Evolutionary conservation across 2,888 invertebrate genomes (phyloP).

Genomic region (Himalopsyche kuldschensis): DNA sequence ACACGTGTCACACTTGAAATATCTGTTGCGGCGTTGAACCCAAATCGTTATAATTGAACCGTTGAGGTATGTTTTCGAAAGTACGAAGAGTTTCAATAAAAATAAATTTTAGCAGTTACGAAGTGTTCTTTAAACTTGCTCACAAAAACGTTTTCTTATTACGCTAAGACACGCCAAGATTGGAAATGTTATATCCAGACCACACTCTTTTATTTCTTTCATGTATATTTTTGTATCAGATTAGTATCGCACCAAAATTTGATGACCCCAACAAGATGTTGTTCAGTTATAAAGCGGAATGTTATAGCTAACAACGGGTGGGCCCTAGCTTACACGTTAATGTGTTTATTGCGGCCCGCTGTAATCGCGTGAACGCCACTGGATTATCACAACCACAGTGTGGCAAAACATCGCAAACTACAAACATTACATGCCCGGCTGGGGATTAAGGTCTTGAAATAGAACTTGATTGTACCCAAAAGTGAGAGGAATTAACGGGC

Average conservation of each 20-base stretch:
- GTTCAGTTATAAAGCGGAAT: neutral
- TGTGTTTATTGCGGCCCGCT: neutral
- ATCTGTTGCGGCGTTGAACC: too few relatives aligned
- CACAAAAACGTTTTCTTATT: too few relatives aligned
- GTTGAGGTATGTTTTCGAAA: too few relatives aligned
- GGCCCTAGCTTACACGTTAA: neutral
- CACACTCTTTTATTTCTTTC: too few relatives aligned
- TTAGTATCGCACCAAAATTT: neutral
- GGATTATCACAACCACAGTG: neutral
- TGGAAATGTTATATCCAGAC: too few relatives aligned
- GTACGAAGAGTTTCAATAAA: too few relatives aligned
- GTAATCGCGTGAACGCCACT: neutral
- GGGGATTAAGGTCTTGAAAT: neutral
- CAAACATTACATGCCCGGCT: neutral
- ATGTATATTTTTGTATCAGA: neutral
- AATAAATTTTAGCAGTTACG: too few relatives aligned
- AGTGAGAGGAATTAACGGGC: neutral
- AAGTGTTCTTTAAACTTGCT: too few relatives aligned
- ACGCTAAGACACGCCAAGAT: too few relatives aligned
- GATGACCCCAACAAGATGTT: neutral
- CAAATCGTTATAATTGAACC: too few relatives aligned
- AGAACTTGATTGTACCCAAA: neutral
- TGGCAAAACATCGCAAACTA: neutral
- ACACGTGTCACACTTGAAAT: too few relatives aligned
- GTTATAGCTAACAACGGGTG: neutral